Evolutionary conservation across 1,140 invertebrate genomes (phyloP).

Genomic region (Drosophila bocqueti): DNA sequence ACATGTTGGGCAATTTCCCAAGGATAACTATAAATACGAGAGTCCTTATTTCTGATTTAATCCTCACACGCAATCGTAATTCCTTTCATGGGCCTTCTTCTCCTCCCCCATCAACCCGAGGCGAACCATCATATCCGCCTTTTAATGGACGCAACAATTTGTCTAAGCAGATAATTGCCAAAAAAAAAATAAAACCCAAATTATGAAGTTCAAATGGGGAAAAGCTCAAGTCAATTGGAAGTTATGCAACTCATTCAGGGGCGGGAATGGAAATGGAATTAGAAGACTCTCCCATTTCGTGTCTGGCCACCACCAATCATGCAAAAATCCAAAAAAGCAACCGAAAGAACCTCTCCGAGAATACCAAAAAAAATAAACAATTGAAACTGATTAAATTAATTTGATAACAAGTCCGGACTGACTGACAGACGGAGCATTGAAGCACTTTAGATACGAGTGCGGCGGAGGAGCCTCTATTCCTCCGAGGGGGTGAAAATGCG

Average conservation of each 20-base stretch:
- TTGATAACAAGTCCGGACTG: conserved; percentile 67
- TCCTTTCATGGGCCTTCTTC: conserved; percentile 17
- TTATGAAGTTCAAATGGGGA: conserved; percentile 31
- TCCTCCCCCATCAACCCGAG: conserved; percentile 29
- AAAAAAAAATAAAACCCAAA: conserved; percentile 10
- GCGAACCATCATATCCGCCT: conserved; percentile 47
- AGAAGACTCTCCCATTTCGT: conserved; percentile 60
- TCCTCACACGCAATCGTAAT: conserved; percentile 24
- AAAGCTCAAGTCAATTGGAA: conserved; percentile 70
- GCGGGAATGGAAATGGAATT: conserved; percentile 2
- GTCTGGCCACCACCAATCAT: conserved; percentile 73
- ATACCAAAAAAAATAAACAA: conserved; percentile 64
- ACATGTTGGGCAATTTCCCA: conserved; percentile 57
- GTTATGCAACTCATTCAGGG: conserved; percentile 49
- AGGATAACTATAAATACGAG: conserved; percentile 39
- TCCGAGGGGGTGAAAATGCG: conserved; percentile 42
- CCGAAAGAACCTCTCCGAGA: conserved; percentile 17
- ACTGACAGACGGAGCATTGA: conserved; percentile 32
- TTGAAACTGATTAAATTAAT: conserved; percentile 82
- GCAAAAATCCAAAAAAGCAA: conserved; percentile 52
- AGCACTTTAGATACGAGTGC: conserved; percentile 70
- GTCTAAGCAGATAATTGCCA: conserved; percentile 53
- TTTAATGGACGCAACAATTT: conserved; percentile 67
- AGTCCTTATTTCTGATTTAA: conserved; percentile 34
- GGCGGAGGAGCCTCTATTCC: conserved; percentile 14